Evolutionary conservation across 1,140 invertebrate genomes (phyloP), one percentile per base, ranked within the genome.

Genomic region (Rhynchophorus ferrugineus): DNA sequence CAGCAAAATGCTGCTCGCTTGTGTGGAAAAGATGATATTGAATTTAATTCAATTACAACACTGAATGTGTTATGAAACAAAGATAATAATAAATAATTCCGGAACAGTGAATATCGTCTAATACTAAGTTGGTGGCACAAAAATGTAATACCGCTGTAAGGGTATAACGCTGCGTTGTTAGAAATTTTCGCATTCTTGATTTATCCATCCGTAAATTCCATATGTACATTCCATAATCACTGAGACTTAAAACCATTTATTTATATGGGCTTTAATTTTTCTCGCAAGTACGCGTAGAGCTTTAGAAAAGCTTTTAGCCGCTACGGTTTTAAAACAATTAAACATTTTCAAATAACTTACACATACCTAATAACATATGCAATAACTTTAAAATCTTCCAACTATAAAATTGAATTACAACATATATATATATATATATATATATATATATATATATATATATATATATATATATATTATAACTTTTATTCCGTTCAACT

Each of bases 121-220:
- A 39, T 38, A 19, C 18, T 49, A 54, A 49, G 21, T 53, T 49
- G 43, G 43, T 56, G 37, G 59, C 54, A 22, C 56, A 64, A 65
- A 64, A 65, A 64, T 63, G 57, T 54, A 59, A 63, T 61, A 49
- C 58, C 56, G 45, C 33, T 53, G 20, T 44, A 29, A 49, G 51
- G 44, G n/a, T 17, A 24, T 21, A 46, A 34, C 34, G 37, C 33
- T 5, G 33, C 21, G 21, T 49, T 44, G 47, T 55, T 55, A 55
- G 41, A 21, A 39, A 48, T 37, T 55, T 24, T 19, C 44, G 44
- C 44, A 46, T 50, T 56, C 44, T 56, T 56, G 54, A 56, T 50
- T 56, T 37, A 50, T 29, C 54, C 54, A 49, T 37, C 29, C 43
- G 54, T 43, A 36, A 50, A 56, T 50, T 50, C 54, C 54, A 56